Conservation (phyloP, 2,797 vertebrate species). For the Chrosomus eos region DNA sequence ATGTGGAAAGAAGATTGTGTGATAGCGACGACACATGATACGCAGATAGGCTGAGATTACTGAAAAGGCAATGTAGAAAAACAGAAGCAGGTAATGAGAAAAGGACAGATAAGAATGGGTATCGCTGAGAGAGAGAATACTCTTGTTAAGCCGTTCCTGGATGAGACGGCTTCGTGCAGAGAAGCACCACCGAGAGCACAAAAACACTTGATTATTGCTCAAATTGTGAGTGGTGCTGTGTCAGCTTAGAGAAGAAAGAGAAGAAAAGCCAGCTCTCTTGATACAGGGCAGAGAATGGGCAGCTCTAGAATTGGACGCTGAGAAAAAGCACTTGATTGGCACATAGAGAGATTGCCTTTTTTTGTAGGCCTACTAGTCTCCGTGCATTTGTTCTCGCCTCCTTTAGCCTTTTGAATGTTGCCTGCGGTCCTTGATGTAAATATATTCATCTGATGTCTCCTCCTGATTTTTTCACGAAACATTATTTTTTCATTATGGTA, state of each 20-base stretch:
- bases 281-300: slow-evolving; percentile 16
- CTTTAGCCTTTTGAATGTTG: slow-evolving; percentile 15
- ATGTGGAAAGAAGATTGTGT: slow-evolving; percentile 29
- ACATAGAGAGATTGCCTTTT: slow-evolving; percentile 42
- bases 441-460: slow-evolving; percentile 25
- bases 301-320: slow-evolving; percentile 40
- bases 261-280: slow-evolving; percentile 33
- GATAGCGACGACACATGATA: slow-evolving; percentile 43
- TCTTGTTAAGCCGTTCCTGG: neutral
- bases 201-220: slow-evolving; percentile 53
- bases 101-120: slow-evolving; percentile 50
- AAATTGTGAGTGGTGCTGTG: slow-evolving; percentile 35
- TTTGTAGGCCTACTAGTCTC: neutral
- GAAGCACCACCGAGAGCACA: neutral
- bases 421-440: neutral
- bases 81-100: slow-evolving; percentile 49
- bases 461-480: neutral
- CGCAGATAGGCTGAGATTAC: slow-evolving; percentile 41
- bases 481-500: slow-evolving; percentile 20
- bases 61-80: slow-evolving; percentile 38
- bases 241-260: slow-evolving; percentile 23
- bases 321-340: slow-evolving; percentile 36
- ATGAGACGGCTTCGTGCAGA: slow-evolving; percentile 26
- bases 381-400: slow-evolving; percentile 6
- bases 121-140: slow-evolving; percentile 23